Base-by-base conservation (phyloP, 2,888 invertebrate genomes). In the Thysanoteuthis rhombus region DNA sequence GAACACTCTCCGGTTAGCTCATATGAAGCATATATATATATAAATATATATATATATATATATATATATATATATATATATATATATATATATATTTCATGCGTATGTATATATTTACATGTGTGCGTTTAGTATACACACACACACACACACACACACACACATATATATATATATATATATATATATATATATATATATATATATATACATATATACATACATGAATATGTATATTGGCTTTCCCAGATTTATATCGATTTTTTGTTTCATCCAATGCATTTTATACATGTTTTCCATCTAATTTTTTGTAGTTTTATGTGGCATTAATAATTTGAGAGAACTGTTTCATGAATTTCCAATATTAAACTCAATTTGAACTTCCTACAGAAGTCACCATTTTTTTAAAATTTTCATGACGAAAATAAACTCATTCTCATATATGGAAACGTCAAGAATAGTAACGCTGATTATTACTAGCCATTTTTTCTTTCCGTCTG, bases 391-490 rank as follows among this genome's bases (percentile, higher is more conserved):
- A 75, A 75, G 75, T 75, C n/a, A 75, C 75, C 75, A 75, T 19
- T 36, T 75, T 75, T 75, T n/a, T 75, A 4, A 25, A 5, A 28
- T 19, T 75, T 1, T 16, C n/a, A 75, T 12, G 75, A 36, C n/a
- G 19, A n/a, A 75, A 75, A 75, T n/a, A 16, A n/a, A n/a, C 12
- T 45, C 45, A 45, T 25, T 25, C 52, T 52, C 4, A 19, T 25
- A 25, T 2, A 75, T n/a, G n/a, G n/a, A n/a, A 75, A 75, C n/a
- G n/a, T n/a, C 75, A 12, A n/a, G 19, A n/a, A 75, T n/a, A 75
- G 16, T 1, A n/a, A n/a, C n/a, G 10, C 10, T 16, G 1, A n/a
- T 25, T n/a, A n/a, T 10, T 3, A 10, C 10, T 0, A n/a, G 0
- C 12, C 12, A 2, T n/a, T 16, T 75, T n/a, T 16, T 75, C 10